phyloP scores from a whole-genome alignment of 2,888 invertebrate species.

The Boloria selene region DNA sequence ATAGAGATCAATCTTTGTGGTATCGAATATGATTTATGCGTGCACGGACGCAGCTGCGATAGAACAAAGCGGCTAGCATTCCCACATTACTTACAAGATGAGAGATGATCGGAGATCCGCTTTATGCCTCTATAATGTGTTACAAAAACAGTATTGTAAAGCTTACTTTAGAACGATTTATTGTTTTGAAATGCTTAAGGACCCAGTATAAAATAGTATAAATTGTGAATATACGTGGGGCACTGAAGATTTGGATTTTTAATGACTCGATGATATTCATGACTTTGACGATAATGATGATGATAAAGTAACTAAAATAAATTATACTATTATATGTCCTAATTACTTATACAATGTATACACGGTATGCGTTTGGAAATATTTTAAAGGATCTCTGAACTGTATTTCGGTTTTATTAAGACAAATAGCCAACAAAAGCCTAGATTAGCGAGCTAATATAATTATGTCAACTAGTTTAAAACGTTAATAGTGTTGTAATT shows the following conservation, averaged over 20 bases:
- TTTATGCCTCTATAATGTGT: slow-evolving; percentile 43
- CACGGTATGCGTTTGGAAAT: no score
- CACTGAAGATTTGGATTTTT: no score
- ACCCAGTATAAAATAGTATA: neutral
- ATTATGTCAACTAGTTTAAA: slow-evolving; percentile 29
- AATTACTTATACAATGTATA: no score
- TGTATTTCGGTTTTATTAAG: neutral
- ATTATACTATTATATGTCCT: no score
- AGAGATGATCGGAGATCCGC: slow-evolving; percentile 59
- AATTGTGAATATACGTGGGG: no score
- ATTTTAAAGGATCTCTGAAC: neutral
- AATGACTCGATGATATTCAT: no score
- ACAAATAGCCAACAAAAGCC: neutral
- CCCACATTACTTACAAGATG: slow-evolving; percentile 67
- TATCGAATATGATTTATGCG: slow-evolving; percentile 68
- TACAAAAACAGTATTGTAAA: slow-evolving; percentile 28
- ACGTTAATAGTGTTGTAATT: slow-evolving; percentile 42
- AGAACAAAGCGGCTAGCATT: slow-evolving; percentile 60
- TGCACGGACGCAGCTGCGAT: slow-evolving; percentile 62
- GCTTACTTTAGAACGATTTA: slow-evolving; percentile 5
- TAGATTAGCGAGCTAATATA: slow-evolving; percentile 17
- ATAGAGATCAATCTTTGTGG: slow-evolving; percentile 45
- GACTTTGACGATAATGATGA: no score
- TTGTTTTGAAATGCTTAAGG: slow-evolving; percentile 6
- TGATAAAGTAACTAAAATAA: no score